Percentiles rank a stretch among this genome's conserved stretches.
These are phyloP conservation scores for Acanthisitta chloris DNA, from an alignment of 2,113 vertebrate genomes.

Conservation along the genomic window DNA sequence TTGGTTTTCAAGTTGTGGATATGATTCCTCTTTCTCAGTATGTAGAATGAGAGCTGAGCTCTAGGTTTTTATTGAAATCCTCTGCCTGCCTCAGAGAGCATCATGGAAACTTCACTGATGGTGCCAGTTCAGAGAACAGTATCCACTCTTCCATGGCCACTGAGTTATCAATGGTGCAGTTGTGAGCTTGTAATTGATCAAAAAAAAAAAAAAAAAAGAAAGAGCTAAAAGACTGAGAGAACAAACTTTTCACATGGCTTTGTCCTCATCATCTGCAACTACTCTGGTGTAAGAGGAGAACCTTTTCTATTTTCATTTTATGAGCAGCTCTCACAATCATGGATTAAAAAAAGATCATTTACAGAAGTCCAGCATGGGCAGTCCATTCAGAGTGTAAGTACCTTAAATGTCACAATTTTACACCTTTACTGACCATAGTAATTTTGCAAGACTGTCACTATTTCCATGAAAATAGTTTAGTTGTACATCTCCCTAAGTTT, in stretches of 20 bases:
- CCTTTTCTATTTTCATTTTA: background rate
- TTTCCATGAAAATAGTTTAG: background rate
- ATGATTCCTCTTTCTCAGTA: accelerated
- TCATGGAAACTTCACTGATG: accelerated
- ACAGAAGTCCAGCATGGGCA: background rate
- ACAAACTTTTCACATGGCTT: background rate
- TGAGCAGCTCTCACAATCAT: background rate
- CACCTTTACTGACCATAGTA: background rate
- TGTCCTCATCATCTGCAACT: background rate
- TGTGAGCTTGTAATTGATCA: background rate
- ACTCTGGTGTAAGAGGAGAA: background rate
- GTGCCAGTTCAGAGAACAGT: background rate
- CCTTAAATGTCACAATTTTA: background rate
- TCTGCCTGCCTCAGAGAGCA: background rate
- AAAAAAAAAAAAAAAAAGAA: background rate
- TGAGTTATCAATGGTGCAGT: background rate
- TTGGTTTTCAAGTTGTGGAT: background rate
- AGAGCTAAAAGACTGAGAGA: background rate
- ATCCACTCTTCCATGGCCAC: background rate
- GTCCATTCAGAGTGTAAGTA: background rate
- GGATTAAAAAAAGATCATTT: background rate
- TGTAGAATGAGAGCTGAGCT: background rate
- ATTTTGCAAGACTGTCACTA: background rate
- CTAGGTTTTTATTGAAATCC: background rate
- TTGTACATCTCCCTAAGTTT: background rate